These are phyloP conservation scores for Takifugu rubripes DNA, from an alignment of 2,797 vertebrate species.

Conservation along the genomic window DNA sequence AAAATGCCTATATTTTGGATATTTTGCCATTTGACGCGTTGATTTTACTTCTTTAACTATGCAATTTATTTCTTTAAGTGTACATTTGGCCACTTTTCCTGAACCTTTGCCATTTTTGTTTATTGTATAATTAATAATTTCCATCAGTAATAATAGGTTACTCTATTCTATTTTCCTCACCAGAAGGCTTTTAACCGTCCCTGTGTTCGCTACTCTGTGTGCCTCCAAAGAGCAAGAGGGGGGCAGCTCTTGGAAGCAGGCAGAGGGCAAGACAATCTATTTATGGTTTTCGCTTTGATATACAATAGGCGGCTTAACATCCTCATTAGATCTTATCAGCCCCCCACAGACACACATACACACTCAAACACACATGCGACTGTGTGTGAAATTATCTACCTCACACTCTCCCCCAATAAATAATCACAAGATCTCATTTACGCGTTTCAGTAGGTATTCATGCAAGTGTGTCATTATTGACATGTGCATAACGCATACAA, in stretches of 20 bases:
- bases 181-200: too few species aligned
- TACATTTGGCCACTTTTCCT: too few species aligned
- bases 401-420: slow-evolving; percentile 29
- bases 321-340: slow-evolving; percentile 64
- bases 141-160: too few species aligned
- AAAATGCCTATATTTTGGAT: too few species aligned
- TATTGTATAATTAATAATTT: too few species aligned
- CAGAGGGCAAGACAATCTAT: slow-evolving; percentile 57
- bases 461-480: slow-evolving; percentile 14
- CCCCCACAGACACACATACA: not conserved
- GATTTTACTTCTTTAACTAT: too few species aligned
- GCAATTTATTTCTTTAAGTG: too few species aligned
- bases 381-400: slow-evolving; percentile 35
- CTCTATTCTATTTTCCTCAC: too few species aligned
- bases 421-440: slow-evolving; percentile 49
- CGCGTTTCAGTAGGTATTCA: slow-evolving; percentile 1
- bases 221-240: slow-evolving; percentile 16
- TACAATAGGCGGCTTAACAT: slow-evolving; percentile 60
- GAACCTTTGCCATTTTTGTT: too few species aligned
- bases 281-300: slow-evolving; percentile 59
- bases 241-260: slow-evolving; percentile 43
- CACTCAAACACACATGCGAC: slow-evolving; percentile 4
- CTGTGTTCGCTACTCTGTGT: not conserved
- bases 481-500: not conserved
- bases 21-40: too few species aligned